These are phyloP conservation scores for Cosmia pyralina DNA, from an alignment of 2,888 invertebrate genomes.

Conservation along the genomic window DNA sequence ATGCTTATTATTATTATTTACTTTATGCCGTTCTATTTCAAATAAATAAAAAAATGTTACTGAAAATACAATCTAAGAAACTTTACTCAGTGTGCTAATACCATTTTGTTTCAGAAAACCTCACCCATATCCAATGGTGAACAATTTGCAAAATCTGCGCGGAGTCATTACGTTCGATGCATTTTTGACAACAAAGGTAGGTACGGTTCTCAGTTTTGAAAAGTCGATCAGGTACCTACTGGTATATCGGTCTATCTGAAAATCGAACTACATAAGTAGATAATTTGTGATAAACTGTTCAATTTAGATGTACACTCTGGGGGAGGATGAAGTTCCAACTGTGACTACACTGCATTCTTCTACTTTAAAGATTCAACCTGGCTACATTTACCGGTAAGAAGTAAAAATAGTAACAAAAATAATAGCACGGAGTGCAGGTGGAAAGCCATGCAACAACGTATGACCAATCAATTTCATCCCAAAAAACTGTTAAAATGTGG, in stretches of 20 bases:
- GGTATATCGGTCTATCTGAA: background rate
- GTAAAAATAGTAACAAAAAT: background rate
- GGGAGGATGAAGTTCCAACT: conserved; percentile 93
- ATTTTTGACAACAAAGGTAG: conserved; percentile 85
- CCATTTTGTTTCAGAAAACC: conserved; percentile 74
- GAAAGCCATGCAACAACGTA: background rate
- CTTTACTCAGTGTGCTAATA: background rate
- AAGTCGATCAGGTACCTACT: background rate
- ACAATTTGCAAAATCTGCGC: conserved; percentile 86
- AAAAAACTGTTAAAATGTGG: background rate
- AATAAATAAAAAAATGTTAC: too few species aligned
- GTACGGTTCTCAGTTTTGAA: conserved; percentile 40
- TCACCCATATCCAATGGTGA: conserved; percentile 86
- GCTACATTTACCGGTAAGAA: conserved; percentile 76
- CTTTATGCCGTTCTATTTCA: too few species aligned
- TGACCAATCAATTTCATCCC: background rate
- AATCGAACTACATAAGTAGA: background rate
- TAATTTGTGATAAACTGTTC: background rate
- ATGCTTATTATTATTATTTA: too few species aligned
- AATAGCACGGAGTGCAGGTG: too few species aligned
- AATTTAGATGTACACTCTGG: conserved; percentile 91
- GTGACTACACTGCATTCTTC: conserved; percentile 92
- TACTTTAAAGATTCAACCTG: conserved; percentile 86
- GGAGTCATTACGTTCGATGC: conserved; percentile 88
- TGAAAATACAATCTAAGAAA: background rate